These are phyloP conservation scores for Gouania willdenowi DNA, from an alignment of 2,797 vertebrate species.

Conservation along the genomic window DNA sequence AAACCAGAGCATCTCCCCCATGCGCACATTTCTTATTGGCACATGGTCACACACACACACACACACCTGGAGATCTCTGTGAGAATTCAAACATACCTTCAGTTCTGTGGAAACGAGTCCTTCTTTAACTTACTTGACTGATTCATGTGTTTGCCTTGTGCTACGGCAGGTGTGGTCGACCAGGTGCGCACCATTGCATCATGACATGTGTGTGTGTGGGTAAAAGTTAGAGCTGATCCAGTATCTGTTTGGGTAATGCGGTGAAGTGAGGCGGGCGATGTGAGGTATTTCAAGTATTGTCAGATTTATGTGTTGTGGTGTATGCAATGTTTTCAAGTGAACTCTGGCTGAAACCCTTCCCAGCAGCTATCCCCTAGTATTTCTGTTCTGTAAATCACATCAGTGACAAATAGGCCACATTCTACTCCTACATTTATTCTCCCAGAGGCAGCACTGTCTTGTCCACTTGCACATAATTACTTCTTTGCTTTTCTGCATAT, in stretches of 20 bases:
- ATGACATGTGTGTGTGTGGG: slow-evolving; percentile 22
- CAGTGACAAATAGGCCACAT: slow-evolving; percentile 36
- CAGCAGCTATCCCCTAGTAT: slow-evolving; percentile 2
- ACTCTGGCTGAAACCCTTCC: slow-evolving; percentile 10
- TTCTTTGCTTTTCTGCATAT: slow-evolving; percentile 28
- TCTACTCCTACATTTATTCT: slow-evolving; percentile 15
- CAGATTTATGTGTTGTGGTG: slow-evolving; percentile 41
- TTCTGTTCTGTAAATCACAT: slow-evolving; percentile 30
- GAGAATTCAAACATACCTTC: slow-evolving; percentile 42
- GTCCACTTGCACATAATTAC: slow-evolving; percentile 41
- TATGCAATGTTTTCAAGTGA: slow-evolving; percentile 26
- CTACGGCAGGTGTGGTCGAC: slow-evolving; percentile 56
- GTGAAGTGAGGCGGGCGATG: slow-evolving; percentile 7
- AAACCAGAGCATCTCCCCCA: slow-evolving; percentile 14
- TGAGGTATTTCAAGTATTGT: slow-evolving; percentile 27
- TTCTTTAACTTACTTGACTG: slow-evolving; percentile 40
- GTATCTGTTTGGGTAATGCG: slow-evolving; percentile 8
- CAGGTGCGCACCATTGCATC: slow-evolving; percentile 46
- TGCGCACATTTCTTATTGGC: neutral
- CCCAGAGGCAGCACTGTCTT: slow-evolving; percentile 24
- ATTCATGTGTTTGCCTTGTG: slow-evolving; percentile 58
- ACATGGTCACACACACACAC: neutral
- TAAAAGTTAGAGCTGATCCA: slow-evolving; percentile 32
- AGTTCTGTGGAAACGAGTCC: slow-evolving; percentile 46
- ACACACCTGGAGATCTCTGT: slow-evolving; percentile 53